Evolutionary conservation across 2,888 invertebrate species (phyloP), one percentile per base, ranked within the genome.

Genomic region (Heterodera filipjevi): DNA sequence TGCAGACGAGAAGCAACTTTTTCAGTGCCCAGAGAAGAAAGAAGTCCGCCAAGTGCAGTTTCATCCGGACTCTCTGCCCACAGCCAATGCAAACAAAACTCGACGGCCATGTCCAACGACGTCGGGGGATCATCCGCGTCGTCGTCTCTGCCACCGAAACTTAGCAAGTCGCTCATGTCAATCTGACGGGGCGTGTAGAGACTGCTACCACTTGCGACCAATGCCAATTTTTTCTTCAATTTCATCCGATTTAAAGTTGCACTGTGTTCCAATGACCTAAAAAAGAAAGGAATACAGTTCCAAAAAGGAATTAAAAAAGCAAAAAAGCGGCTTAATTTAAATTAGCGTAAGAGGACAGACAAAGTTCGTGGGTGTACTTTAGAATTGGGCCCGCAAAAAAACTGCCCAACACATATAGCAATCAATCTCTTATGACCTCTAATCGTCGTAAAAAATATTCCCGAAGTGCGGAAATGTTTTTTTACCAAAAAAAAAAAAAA

Each of bases 71-170:
- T 46, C 66, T 75, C 75, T 22, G 75, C 46, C 75, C 75, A 75
- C 3, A 79, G 30, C 79, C 79, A 79, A 14, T 79, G 49, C 53
- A 79, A 53, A 44, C 79, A 79, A 46, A 71, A 79, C 66, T 79
- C 79, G 44, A 79, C 77, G 19, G 79, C 76, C 59, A 66, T 68
- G 30, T 72, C 73, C 73, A 77, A 46, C 6, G 77, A 53, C 27
- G 68, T n/a, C 44, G 77, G 77, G 6, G 49, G 77, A 35, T 35
- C 77, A 46, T 46, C 66, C 10, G 8, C 46, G n/a, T 64, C 74
- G 3, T 49, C 70, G 16, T 76, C 77, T 33, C 49, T 46, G 8
- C 49, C 75, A 2, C 73, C 73, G 77, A 75, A 75, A 59, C 73
- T 53, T n/a, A 79, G 30, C 33, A 79, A 32, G 27, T 76, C 68